A percentile compares a stretch with the other conserved stretches of the same genome.
These are phyloP conservation scores for Phylloscopus collybita DNA, from an alignment of 2,797 vertebrate species.

Conservation along the genomic window DNA sequence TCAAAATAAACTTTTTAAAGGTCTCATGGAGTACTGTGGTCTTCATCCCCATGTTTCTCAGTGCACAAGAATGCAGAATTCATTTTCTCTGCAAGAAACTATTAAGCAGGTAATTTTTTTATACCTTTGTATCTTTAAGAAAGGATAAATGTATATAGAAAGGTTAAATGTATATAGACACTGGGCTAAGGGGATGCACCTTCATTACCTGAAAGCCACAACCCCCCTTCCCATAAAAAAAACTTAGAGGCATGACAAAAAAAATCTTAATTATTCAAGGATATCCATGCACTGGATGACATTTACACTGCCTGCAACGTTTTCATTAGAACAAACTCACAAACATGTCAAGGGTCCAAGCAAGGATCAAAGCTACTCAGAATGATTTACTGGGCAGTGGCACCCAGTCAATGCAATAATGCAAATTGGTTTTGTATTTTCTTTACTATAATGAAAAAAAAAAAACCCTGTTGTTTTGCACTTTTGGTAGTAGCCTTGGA, in stretches of 20 bases:
- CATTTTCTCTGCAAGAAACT: not conserved
- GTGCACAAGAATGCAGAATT: not conserved
- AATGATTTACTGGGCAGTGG: not conserved
- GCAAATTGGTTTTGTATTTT: rapidly evolving
- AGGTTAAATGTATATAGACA: no score
- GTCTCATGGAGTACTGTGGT: not conserved
- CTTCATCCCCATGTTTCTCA: not conserved
- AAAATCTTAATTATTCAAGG: not conserved
- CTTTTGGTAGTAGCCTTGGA: not conserved
- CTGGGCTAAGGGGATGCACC: not conserved
- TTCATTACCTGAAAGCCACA: not conserved
- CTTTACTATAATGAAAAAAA: not conserved
- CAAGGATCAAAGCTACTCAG: not conserved
- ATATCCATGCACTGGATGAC: not conserved
- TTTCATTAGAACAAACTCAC: not conserved
- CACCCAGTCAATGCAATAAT: not conserved
- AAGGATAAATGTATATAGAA: not conserved
- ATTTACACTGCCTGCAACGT: not conserved
- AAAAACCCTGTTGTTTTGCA: not conserved
- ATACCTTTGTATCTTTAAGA: not conserved
- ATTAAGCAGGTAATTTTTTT: not conserved
- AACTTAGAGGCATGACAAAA: not conserved
- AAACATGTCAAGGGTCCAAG: not conserved
- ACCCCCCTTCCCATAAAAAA: not conserved
- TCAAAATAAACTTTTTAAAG: not conserved